phyloP scores from a whole-genome alignment of 2,797 vertebrate genomes.

The Bucorvus abyssinicus region DNA sequence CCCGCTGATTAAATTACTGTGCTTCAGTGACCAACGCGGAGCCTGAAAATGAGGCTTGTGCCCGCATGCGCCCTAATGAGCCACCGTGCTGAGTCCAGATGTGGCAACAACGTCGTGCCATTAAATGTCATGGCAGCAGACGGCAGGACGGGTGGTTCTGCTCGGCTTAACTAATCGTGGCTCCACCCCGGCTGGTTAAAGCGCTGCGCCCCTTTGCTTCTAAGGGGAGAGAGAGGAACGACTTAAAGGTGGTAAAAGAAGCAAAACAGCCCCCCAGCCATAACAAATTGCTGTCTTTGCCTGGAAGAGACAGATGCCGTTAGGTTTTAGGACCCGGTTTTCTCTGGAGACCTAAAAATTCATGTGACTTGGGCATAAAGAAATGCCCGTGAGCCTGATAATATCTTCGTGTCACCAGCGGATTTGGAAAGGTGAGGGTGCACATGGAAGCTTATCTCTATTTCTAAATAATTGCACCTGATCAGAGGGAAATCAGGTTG shows the following conservation, averaged over 20 bases:
- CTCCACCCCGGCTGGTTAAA: neutral
- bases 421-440: neutral
- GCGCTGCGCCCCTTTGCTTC: neutral
- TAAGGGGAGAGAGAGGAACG: neutral
- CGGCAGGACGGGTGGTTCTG: neutral
- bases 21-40: neutral
- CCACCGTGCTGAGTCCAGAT: neutral
- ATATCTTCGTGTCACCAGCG: neutral
- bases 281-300: neutral
- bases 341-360: neutral
- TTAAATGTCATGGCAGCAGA: accelerated
- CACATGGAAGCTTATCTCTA: neutral
- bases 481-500: neutral
- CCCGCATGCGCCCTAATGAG: neutral
- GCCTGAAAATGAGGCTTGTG: neutral
- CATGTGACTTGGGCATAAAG: neutral
- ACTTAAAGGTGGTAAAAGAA: neutral
- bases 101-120: neutral
- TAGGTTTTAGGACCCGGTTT: neutral
- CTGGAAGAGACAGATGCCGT: neutral
- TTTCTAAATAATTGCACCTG: neutral
- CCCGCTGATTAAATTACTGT: neutral
- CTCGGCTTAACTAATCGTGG: neutral
- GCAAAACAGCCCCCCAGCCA: neutral
- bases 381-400: neutral